Percentiles rank a stretch among this genome's conserved stretches.
phyloP scores from a whole-genome alignment of 2,113 vertebrate species.

The Silurus glanis region DNA sequence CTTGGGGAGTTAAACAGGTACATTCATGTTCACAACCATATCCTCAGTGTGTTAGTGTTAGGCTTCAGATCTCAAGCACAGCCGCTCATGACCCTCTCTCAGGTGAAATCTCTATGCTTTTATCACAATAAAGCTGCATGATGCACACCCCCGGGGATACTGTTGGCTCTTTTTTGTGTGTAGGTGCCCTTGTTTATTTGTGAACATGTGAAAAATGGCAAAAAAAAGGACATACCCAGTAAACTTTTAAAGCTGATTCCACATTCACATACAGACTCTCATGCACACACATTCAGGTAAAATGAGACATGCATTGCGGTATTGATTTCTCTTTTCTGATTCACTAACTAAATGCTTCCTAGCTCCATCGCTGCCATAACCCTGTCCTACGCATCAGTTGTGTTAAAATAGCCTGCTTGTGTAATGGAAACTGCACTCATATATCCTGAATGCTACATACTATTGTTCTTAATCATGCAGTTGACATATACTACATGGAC shows the following conservation, averaged over 20 bases:
- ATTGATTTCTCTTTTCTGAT: conserved; percentile 40
- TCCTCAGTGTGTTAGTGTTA: conserved; percentile 13
- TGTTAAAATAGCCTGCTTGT: background rate
- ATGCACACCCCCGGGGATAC: conserved; percentile 13
- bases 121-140: conserved; percentile 23
- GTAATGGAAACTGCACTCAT: background rate
- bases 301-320: conserved; percentile 28
- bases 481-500: too few relatives aligned
- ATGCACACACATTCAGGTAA: conserved; percentile 2
- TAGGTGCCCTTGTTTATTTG: conserved; percentile 35
- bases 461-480: background rate
- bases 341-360: conserved; percentile 34
- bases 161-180: conserved; percentile 1
- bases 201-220: conserved; percentile 23
- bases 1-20: conserved; percentile 8
- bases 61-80: background rate
- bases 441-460: background rate
- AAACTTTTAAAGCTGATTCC: background rate
- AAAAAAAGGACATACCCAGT: background rate
- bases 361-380: background rate
- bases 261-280: conserved; percentile 21
- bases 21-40: conserved; percentile 30
- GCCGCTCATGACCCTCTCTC: conserved; percentile 21
- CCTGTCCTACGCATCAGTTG: background rate
- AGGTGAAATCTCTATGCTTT: conserved; percentile 21